A percentile compares a stretch with the other conserved stretches of the same genome.
Evolutionary conservation across 2,888 invertebrate genomes (phyloP).

Genomic region (Synergus laeviventris): DNA sequence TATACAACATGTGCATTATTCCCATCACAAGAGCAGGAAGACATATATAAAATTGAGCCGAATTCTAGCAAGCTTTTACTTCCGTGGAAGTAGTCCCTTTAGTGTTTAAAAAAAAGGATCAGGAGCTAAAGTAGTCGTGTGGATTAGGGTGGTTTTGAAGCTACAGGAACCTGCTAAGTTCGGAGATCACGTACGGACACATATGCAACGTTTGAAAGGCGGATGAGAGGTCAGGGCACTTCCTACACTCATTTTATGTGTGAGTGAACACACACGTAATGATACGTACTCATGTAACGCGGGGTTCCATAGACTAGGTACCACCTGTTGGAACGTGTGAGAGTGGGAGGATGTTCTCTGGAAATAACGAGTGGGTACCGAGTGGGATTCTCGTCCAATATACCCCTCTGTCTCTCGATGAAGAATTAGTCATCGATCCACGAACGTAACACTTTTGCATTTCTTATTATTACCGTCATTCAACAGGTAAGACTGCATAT

Average conservation of each 20-base stretch:
- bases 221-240: conserved; percentile 74
- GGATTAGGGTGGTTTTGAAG: neutral
- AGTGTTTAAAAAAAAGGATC: neutral
- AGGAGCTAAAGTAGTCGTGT: neutral
- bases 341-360: conserved; percentile 52
- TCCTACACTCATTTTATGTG: conserved; percentile 63
- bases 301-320: conserved; percentile 52
- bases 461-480: conserved; percentile 42
- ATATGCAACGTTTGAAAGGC: conserved; percentile 66
- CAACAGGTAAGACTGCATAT: conserved; percentile 47
- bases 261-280: conserved; percentile 40
- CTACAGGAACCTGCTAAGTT: conserved; percentile 57
- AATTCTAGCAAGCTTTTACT: neutral
- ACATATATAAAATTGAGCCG: neutral
- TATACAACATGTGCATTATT: too few species aligned
- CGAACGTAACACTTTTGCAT: neutral
- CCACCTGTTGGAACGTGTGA: conserved; percentile 63
- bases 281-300: neutral
- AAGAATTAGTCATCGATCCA: conserved; percentile 53
- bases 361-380: conserved; percentile 54
- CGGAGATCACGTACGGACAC: conserved; percentile 64
- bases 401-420: conserved; percentile 46
- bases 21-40: too few species aligned
- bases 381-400: conserved; percentile 52
- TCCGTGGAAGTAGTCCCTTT: neutral